Conservation (phyloP, 2,888 invertebrate species). For the Eurytoma adleriae region DNA sequence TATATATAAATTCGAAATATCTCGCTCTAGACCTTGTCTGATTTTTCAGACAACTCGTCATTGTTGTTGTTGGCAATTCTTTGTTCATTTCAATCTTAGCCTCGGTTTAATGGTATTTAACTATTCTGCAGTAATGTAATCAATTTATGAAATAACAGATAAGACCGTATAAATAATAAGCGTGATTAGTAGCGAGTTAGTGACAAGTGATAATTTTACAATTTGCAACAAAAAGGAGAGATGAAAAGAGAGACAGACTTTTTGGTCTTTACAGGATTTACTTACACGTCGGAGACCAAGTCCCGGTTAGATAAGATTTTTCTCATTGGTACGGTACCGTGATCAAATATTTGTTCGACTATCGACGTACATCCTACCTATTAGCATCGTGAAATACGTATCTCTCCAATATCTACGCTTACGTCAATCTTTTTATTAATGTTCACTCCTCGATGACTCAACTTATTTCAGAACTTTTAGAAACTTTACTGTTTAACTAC, state of each 20-base stretch:
- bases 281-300: not conserved
- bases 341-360: slow-evolving; percentile 53
- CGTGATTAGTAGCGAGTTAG: too few species aligned
- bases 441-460: not conserved
- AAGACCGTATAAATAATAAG: too few species aligned
- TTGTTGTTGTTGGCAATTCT: slow-evolving; percentile 46
- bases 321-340: slow-evolving; percentile 19
- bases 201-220: too few species aligned
- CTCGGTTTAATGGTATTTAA: not conserved
- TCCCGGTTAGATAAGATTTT: slow-evolving; percentile 38
- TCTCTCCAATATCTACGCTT: slow-evolving; percentile 43
- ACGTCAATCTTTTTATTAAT: slow-evolving; percentile 54
- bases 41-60: not conserved
- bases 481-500: too few species aligned
- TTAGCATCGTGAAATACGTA: slow-evolving; percentile 54
- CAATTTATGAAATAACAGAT: not conserved
- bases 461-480: too few species aligned
- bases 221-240: not conserved
- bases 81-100: not conserved
- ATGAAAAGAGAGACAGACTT: not conserved
- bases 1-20: not conserved
- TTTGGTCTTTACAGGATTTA: not conserved
- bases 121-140: not conserved
- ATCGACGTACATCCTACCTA: slow-evolving; percentile 50
- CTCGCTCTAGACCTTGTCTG: not conserved